Conservation (phyloP, 2,797 vertebrate genomes). For the Microhierax caerulescens region DNA sequence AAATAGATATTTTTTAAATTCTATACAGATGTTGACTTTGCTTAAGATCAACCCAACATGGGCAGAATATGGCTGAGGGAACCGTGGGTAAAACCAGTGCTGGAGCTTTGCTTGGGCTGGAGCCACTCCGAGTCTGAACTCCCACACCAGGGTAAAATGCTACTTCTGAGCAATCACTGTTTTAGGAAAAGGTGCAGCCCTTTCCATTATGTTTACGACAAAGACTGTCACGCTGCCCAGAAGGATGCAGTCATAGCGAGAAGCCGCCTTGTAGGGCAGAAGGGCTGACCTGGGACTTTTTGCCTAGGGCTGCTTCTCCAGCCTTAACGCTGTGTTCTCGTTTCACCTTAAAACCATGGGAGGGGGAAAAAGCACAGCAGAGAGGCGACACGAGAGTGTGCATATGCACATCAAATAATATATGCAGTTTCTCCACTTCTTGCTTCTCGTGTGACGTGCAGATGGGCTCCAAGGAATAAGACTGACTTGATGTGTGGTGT, state of each 20-base stretch:
- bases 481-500: neutral
- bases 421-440: neutral
- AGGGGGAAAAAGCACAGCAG: neutral
- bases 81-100: accelerated
- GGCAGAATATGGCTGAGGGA: accelerated
- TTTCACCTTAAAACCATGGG: neutral
- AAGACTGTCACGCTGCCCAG: neutral
- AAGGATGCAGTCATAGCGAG: neutral
- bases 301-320: neutral
- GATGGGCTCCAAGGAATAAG: neutral
- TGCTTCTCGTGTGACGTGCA: neutral
- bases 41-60: accelerated
- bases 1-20: neutral
- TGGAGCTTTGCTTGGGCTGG: neutral
- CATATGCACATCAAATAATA: neutral
- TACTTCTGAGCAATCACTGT: neutral
- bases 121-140: neutral
- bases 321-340: accelerated
- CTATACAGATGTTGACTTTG: neutral
- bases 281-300: neutral
- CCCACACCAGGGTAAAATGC: neutral
- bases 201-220: neutral
- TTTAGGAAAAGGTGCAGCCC: neutral
- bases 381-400: neutral
- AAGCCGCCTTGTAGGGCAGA: neutral